These are phyloP conservation scores for Acestrorhynchus altus DNA, from an alignment of 2,797 vertebrate species.

Conservation along the genomic window DNA sequence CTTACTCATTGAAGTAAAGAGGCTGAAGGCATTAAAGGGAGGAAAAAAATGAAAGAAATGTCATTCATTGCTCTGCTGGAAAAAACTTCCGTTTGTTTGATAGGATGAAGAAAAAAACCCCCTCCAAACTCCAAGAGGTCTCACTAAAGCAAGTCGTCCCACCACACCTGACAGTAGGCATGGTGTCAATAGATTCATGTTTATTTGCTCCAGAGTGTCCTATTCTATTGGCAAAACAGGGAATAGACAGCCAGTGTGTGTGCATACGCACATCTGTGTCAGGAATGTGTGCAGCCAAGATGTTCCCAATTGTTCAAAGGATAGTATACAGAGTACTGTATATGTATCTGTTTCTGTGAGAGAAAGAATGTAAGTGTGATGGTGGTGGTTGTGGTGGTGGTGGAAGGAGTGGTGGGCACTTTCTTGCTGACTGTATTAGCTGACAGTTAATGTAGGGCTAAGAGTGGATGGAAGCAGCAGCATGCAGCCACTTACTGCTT, in stretches of 20 bases:
- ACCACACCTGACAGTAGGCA: neutral
- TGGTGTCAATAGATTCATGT: too few species aligned
- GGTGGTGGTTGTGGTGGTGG: too few species aligned
- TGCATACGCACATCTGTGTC: too few species aligned
- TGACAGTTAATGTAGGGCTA: neutral
- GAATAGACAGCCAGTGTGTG: too few species aligned
- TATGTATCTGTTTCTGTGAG: slow-evolving; percentile 27
- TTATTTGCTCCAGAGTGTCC: too few species aligned
- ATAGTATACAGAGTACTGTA: neutral
- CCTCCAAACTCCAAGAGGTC: neutral
- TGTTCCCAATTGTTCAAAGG: too few species aligned
- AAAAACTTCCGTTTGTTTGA: slow-evolving; percentile 11
- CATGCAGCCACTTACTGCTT: slow-evolving; percentile 63
- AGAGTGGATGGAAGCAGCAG: slow-evolving; percentile 61
- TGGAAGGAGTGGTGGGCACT: neutral
- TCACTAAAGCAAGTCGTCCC: neutral
- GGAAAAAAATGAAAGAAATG: slow-evolving; percentile 18
- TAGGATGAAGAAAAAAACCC: slow-evolving; percentile 10
- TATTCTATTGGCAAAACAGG: too few species aligned
- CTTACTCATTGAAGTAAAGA: slow-evolving; percentile 5
- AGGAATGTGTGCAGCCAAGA: too few species aligned
- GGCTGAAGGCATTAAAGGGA: neutral
- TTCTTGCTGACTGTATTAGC: slow-evolving; percentile 4
- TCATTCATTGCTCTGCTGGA: slow-evolving; percentile 37
- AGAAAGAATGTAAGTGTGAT: slow-evolving; percentile 6